phyloP scores from a whole-genome alignment of 2,113 vertebrate genomes.

The Leucosticte australis region DNA sequence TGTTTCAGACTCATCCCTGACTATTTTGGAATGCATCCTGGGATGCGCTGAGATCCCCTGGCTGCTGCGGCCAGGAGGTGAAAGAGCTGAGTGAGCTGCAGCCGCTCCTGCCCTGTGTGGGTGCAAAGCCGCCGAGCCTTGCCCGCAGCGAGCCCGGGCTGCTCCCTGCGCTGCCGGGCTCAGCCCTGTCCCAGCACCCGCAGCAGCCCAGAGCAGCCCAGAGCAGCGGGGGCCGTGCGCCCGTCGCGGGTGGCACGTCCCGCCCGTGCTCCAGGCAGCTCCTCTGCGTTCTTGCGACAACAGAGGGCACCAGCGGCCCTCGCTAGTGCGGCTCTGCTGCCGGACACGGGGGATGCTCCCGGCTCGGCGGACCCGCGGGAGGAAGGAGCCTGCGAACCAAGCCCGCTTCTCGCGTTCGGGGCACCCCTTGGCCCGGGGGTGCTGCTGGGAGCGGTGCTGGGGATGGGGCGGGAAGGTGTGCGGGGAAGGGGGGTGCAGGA shows the following conservation, averaged over 20 bases:
- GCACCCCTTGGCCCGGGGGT: rapidly evolving
- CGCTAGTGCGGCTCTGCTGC: background rate
- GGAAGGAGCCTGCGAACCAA: background rate
- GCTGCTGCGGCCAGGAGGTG: background rate
- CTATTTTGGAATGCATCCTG: background rate
- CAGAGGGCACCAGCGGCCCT: slow-evolving; percentile 74
- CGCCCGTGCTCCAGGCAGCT: background rate
- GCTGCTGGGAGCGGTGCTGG: background rate
- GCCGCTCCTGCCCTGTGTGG: rapidly evolving
- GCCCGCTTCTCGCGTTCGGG: background rate
- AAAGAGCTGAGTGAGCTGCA: background rate
- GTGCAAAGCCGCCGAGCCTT: background rate
- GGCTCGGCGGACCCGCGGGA: background rate
- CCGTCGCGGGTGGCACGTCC: background rate
- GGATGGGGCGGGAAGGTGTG: background rate
- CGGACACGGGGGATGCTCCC: background rate
- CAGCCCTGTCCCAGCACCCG: background rate
- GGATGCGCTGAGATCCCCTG: background rate
- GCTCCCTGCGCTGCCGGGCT: background rate
- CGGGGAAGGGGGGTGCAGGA: background rate
- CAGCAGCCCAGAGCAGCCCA: background rate
- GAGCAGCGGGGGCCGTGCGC: background rate
- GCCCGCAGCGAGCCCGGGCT: background rate
- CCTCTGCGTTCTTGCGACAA: slow-evolving; percentile 1
- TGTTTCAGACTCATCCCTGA: background rate